Evolutionary conservation across 2,888 invertebrate genomes (phyloP), one percentile per base, ranked within the genome.

Genomic region (Tubulanus polymorphus): DNA sequence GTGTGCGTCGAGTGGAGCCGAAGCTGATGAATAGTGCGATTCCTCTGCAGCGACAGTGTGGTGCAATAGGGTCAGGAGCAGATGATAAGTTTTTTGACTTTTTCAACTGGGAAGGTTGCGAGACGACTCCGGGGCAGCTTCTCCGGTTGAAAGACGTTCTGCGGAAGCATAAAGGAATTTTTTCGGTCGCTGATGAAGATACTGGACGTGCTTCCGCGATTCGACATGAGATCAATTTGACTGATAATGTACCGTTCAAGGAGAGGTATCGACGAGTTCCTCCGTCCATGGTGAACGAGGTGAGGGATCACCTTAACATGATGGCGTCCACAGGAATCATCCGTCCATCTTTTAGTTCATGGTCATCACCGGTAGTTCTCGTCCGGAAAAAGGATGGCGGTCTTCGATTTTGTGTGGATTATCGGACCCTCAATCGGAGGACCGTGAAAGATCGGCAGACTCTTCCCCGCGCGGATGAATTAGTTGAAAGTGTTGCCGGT

Each of bases 291-390:
- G 58, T 37, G 20, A 37, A 23, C 0, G 60, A 37, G 58, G 61
- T 61, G 5, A 37, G 30, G 3, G 26, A 32, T 28, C 57, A 59
- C 41, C 59, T 63, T 52, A 57, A 63, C 37, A 54, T 37, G 15
- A 54, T 30, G 3, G 23, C 37, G 20, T 23, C 37, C 5, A 55
- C 56, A n/a, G 52, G 54, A 10, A 55, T 56, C 8, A 48, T 47
- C 6, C 58, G 58, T 32, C 50, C 54, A 37, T 60, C 62, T 1
- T 30, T 18, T 10, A 59, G 59, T 18, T 56, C 57, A 2, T 63
- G 58, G 58, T 53, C 61, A 1, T 56, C 60, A 8, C 48, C 62
- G 6, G 56, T 59, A 8, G 62, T 60, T 2, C 49, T 62, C 57
- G 53, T 62, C 6, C 37, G 56, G 8, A 62, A 60, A 28, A 32